Percentiles rank a stretch among this genome's conserved stretches.
These are phyloP conservation scores for Cartodere bifasciata DNA, from an alignment of 2,888 invertebrate genomes.

Conservation along the genomic window DNA sequence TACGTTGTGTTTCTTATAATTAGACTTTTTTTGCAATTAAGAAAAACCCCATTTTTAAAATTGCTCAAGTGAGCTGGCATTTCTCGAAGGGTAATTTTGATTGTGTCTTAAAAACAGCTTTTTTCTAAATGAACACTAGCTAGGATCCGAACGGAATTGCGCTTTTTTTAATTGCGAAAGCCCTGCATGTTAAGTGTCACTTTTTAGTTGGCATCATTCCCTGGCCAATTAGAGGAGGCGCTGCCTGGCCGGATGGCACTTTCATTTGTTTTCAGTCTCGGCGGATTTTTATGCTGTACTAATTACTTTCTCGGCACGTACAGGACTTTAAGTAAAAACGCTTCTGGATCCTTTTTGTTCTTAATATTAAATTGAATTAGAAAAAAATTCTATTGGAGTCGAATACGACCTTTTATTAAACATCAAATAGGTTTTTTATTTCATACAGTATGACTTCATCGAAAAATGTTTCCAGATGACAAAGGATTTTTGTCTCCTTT, in stretches of 20 bases:
- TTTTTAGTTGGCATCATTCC: conserved; percentile 23
- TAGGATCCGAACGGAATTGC: conserved; percentile 1
- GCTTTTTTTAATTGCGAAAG: conserved; percentile 29
- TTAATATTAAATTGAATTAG: no score
- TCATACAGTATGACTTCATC: no score
- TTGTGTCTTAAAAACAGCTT: conserved; percentile 25
- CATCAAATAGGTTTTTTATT: no score
- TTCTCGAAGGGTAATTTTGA: conserved; percentile 32
- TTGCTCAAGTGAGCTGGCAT: conserved; percentile 26
- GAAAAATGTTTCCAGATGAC: no score
- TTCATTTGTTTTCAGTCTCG: conserved; percentile 35
- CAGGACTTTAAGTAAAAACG: conserved; percentile 15
- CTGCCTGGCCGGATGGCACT: conserved; percentile 25
- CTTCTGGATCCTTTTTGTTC: no score
- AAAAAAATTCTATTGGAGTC: no score
- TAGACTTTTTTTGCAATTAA: conserved; percentile 35
- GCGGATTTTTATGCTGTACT: conserved; percentile 37
- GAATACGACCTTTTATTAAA: no score
- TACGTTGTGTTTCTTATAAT: conserved; percentile 31
- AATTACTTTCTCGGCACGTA: conserved; percentile 37
- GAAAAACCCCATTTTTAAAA: conserved; percentile 35
- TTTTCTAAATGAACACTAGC: no score
- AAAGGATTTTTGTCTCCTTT: no score
- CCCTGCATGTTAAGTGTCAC: conserved; percentile 33
- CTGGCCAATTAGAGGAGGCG: conserved; percentile 26